Conservation (phyloP, 1,140 invertebrate genomes). For the Drosophila simulans region DNA sequence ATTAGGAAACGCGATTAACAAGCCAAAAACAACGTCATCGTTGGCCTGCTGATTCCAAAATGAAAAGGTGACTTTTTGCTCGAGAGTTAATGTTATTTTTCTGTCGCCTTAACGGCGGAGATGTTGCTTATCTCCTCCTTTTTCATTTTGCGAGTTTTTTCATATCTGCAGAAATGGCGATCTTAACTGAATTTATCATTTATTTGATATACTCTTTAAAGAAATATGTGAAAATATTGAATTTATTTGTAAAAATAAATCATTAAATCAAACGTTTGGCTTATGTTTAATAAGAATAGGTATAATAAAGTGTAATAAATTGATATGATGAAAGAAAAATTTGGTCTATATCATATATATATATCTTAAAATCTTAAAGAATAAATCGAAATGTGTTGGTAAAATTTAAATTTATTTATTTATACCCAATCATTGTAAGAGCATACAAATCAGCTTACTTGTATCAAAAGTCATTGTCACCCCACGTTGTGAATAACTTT, state of each 20-base stretch:
- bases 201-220: background rate
- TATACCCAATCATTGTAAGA: background rate
- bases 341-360: no score
- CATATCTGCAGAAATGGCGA: background rate
- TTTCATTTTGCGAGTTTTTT: background rate
- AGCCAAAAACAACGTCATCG: slow-evolving; percentile 39
- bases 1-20: slow-evolving; percentile 73
- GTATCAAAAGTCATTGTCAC: slow-evolving; percentile 1
- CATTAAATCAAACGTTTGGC: no score
- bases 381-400: background rate
- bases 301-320: no score
- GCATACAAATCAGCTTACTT: background rate
- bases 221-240: no score
- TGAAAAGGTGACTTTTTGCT: slow-evolving; percentile 8
- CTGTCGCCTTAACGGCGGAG: slow-evolving; percentile 26
- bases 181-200: background rate
- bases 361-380: no score
- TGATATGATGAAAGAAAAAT: background rate
- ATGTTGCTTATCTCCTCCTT: slow-evolving; percentile 4
- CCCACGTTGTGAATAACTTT: background rate
- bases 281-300: no score
- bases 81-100: slow-evolving; percentile 36
- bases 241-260: no score
- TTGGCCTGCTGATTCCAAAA: slow-evolving; percentile 3
- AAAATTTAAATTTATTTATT: no score